Conservation (phyloP, 2,113 vertebrate genomes). For the Cairina moschata region DNA sequence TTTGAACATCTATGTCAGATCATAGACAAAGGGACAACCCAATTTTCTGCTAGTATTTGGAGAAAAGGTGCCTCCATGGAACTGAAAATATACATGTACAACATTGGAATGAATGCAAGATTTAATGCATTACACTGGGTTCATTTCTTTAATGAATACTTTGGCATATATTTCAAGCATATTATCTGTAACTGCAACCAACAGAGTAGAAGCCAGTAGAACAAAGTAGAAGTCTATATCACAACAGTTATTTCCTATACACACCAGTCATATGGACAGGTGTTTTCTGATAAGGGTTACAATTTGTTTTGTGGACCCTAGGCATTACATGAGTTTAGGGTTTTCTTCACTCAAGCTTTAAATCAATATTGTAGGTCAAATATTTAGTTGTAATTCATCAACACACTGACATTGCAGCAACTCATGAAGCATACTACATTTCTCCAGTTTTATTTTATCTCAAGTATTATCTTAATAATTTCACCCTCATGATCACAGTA, state of each 20-base stretch:
- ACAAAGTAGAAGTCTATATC: background rate
- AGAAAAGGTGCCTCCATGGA: background rate
- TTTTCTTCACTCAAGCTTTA: background rate
- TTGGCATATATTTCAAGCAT: background rate
- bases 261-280: background rate
- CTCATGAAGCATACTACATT: background rate
- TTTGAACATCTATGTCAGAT: background rate
- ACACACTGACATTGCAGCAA: background rate
- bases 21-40: background rate
- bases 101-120: background rate
- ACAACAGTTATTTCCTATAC: background rate
- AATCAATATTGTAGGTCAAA: background rate
- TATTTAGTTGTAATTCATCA: background rate
- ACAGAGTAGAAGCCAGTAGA: background rate
- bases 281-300: background rate
- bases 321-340: rapidly evolving
- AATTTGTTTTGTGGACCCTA: background rate
- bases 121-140: background rate
- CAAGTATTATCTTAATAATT: background rate
- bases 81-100: background rate
- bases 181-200: background rate
- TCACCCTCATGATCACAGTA: background rate
- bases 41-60: background rate
- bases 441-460: background rate
- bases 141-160: background rate